A percentile compares a stretch with the other conserved stretches of the same genome.
Conservation (phyloP, 2,888 invertebrate species). For the Orthonychiurus folsomi region DNA sequence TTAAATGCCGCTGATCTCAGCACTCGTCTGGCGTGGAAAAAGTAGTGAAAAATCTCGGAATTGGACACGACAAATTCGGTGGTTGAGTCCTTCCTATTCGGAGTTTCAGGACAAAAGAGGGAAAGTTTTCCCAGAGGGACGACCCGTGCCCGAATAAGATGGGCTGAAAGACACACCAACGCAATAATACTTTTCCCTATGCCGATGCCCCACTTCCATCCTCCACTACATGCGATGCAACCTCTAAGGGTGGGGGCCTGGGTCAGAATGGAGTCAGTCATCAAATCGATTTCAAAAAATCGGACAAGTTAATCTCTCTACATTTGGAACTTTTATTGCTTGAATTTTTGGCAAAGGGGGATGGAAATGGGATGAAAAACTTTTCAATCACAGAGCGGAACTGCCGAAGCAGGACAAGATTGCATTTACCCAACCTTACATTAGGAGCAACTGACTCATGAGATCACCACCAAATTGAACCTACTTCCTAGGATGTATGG, state of each 20-base stretch:
- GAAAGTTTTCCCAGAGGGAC: not conserved
- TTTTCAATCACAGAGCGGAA: not conserved
- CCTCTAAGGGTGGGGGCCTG: not conserved
- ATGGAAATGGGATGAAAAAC: not conserved
- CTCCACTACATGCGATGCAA: not conserved
- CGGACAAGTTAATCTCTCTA: not conserved
- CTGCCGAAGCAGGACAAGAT: not conserved
- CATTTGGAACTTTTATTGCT: not conserved
- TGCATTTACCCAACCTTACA: not conserved
- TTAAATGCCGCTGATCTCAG: slow-evolving; percentile 35
- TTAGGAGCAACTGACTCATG: not conserved
- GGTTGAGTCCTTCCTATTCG: slow-evolving; percentile 1
- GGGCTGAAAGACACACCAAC: not conserved
- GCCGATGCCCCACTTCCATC: not conserved
- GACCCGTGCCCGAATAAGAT: not conserved
- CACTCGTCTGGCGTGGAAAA: slow-evolving; percentile 3
- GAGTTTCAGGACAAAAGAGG: not conserved
- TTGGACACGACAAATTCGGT: not conserved
- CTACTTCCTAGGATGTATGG: too few species aligned
- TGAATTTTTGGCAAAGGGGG: not conserved
- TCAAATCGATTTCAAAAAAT: not conserved
- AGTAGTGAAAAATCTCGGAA: not conserved
- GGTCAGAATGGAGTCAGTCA: not conserved
- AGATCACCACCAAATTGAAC: too few species aligned
- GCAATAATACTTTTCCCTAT: not conserved